phyloP scores from a whole-genome alignment of 2,888 invertebrate genomes.

The Lycophotia porphyrea region DNA sequence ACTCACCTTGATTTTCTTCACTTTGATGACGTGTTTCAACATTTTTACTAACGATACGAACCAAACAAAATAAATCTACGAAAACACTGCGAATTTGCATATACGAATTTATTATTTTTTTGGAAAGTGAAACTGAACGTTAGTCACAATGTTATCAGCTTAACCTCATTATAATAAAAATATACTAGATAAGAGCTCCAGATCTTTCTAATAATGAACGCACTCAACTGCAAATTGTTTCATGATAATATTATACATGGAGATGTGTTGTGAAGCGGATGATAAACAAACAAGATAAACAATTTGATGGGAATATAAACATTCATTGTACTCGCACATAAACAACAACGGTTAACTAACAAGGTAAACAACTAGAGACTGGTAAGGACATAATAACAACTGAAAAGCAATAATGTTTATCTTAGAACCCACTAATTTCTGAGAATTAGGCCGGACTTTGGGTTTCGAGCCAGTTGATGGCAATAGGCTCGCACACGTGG shows the following conservation, averaged over 20 bases:
- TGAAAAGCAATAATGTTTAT: not conserved
- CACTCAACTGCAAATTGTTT: not conserved
- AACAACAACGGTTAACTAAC: conserved; percentile 18
- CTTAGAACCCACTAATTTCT: not conserved
- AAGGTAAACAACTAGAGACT: conserved; percentile 1
- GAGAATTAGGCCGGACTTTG: not conserved
- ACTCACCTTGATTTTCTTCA: not conserved
- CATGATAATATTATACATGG: not conserved
- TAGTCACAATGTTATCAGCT: not conserved
- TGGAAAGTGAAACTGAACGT: not conserved
- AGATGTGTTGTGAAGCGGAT: conserved; percentile 5
- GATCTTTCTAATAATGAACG: conserved; percentile 10
- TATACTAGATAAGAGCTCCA: not conserved
- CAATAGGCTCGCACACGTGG: not conserved
- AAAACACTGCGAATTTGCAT: not conserved
- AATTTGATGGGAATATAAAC: conserved; percentile 1
- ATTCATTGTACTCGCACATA: not conserved
- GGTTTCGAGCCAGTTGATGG: not conserved
- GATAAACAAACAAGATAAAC: conserved; percentile 9
- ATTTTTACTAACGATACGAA: not conserved
- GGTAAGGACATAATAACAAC: conserved; percentile 13
- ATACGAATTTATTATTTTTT: not conserved
- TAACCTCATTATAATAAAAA: conserved; percentile 17
- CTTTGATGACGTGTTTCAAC: not conserved
- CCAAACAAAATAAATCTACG: not conserved